These are phyloP conservation scores for Catharus bicknelli DNA, from an alignment of 2,113 vertebrate species.

Conservation along the genomic window DNA sequence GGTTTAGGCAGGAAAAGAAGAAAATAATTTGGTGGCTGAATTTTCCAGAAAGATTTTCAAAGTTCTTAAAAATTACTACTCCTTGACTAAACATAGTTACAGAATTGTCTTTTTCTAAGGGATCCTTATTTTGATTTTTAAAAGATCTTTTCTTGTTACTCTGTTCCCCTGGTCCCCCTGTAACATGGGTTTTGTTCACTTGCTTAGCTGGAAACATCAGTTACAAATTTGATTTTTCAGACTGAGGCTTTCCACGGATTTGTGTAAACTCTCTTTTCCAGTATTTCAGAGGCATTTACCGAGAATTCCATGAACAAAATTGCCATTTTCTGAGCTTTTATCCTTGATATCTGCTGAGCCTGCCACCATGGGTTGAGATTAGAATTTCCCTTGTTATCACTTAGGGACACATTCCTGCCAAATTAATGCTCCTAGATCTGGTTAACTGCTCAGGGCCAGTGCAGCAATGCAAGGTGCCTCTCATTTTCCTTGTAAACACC, in stretches of 20 bases:
- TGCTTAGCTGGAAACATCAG: not conserved
- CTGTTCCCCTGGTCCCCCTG: accelerated
- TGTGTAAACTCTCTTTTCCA: not conserved
- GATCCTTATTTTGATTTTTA: not conserved
- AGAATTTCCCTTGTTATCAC: not conserved
- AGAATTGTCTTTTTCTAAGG: not conserved
- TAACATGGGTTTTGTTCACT: not conserved
- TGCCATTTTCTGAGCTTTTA: not conserved
- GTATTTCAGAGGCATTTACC: not conserved
- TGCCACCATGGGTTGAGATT: not conserved
- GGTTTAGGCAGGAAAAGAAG: not conserved
- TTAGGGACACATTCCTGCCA: not conserved
- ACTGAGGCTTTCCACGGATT: not conserved
- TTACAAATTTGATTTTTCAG: not conserved
- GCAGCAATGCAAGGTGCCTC: not conserved
- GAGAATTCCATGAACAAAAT: not conserved
- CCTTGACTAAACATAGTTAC: not conserved
- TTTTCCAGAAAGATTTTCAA: not conserved
- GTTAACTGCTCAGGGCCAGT: not conserved
- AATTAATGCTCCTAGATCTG: not conserved
- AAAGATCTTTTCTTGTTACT: not conserved
- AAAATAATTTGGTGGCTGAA: not conserved
- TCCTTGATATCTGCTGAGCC: not conserved
- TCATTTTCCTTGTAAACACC: slow-evolving; percentile 33
- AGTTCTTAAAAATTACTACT: not conserved